phyloP scores from a whole-genome alignment of 92 coral and sea anemone genomes.

The Phenganax subtilis region DNA sequence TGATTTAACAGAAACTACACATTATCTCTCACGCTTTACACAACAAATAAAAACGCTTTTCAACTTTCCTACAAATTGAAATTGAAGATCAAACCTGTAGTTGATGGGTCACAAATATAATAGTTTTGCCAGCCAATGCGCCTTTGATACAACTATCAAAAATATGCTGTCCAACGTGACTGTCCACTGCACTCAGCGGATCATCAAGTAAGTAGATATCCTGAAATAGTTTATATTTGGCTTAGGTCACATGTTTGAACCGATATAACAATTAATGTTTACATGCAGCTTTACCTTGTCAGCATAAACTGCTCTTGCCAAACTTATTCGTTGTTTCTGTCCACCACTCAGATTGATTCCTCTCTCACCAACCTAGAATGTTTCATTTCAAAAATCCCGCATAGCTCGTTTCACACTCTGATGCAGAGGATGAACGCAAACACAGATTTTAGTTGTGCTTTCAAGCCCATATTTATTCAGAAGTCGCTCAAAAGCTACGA shows the following conservation, averaged over 20 bases:
- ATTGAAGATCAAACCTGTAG: conserved; percentile 58
- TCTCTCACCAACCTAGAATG: conserved; percentile 78
- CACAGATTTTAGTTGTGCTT: neutral
- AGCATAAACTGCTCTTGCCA: conserved; percentile 86
- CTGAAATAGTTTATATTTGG: conserved; percentile 36
- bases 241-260: too few relatives aligned
- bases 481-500: neutral
- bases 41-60: too few relatives aligned
- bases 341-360: conserved; percentile 94
- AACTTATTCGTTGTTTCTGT: conserved; percentile 83
- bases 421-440: neutral
- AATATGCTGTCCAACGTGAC: conserved; percentile 90
- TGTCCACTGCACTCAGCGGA: conserved; percentile 93
- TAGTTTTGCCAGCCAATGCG: conserved; percentile 72
- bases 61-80: neutral
- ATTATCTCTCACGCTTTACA: neutral
- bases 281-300: conserved; percentile 75
- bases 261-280: neutral
- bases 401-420: too few relatives aligned
- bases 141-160: conserved; percentile 83
- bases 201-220: conserved; percentile 82
- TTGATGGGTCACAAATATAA: conserved; percentile 87
- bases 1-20: neutral
- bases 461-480: neutral
- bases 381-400: neutral